phyloP scores from a whole-genome alignment of 2,797 vertebrate species.

The Lepus townsendii region DNA sequence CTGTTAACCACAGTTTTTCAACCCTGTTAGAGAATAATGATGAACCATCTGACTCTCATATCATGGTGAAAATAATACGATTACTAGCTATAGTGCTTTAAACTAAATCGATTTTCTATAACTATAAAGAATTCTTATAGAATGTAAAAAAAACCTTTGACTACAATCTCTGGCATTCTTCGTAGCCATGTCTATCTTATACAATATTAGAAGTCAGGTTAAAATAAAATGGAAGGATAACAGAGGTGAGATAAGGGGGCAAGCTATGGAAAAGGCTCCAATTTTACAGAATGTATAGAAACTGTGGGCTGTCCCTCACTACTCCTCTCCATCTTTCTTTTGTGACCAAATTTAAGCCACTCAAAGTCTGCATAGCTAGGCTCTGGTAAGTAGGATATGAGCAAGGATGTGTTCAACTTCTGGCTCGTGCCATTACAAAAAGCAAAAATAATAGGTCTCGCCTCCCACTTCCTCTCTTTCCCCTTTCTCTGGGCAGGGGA shows the following conservation, averaged over 20 bases:
- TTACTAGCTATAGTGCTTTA: slow-evolving; percentile 16
- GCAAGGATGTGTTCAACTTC: not conserved
- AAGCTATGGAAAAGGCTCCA: not conserved
- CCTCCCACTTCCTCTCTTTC: not conserved
- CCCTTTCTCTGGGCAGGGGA: not conserved
- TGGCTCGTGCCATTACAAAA: not conserved
- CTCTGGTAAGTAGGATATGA: not conserved
- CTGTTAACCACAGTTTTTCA: not conserved
- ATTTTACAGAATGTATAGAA: not conserved
- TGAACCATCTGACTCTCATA: slow-evolving; percentile 16
- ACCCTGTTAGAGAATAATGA: not conserved
- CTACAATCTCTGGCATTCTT: not conserved
- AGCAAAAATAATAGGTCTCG: not conserved
- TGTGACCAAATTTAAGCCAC: not conserved
- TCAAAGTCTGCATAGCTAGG: not conserved
- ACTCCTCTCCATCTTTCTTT: not conserved
- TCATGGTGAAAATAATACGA: not conserved
- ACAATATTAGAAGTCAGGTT: not conserved
- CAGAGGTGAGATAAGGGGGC: not conserved
- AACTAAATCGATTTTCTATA: not conserved
- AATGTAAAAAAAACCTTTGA: not conserved
- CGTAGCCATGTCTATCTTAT: not conserved
- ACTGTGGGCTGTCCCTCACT: not conserved
- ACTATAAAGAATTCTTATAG: not conserved
- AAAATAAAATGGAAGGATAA: not conserved